Conservation (phyloP, 2,113 vertebrate species). For the Pithys albifrons region DNA sequence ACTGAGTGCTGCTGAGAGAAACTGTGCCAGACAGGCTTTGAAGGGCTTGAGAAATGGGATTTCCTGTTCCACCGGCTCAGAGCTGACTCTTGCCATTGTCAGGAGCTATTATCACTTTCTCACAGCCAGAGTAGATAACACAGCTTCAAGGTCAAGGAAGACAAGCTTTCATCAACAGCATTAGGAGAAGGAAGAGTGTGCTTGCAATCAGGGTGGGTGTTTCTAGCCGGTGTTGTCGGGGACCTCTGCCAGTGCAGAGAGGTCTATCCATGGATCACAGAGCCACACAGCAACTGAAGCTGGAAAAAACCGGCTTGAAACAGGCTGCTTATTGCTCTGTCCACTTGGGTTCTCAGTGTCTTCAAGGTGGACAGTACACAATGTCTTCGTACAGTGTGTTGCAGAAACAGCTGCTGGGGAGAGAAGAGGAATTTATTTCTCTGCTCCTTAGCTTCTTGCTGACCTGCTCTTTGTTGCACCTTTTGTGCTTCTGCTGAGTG, state of each 20-base stretch:
- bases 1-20: conserved; percentile 39
- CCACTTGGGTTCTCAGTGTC: not conserved
- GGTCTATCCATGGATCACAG: not conserved
- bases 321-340: not conserved
- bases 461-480: not conserved
- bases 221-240: not conserved
- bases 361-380: not conserved
- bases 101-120: conserved; percentile 46
- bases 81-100: conserved; percentile 55
- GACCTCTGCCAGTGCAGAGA: not conserved
- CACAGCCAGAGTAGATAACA: conserved; percentile 30
- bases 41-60: conserved; percentile 68
- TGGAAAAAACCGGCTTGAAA: not conserved
- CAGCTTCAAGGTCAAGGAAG: conserved; percentile 60
- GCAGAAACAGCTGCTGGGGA: not conserved
- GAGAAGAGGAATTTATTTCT: not conserved
- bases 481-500: not conserved
- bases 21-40: conserved; percentile 60
- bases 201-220: not conserved
- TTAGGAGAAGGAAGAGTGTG: not conserved
- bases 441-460: not conserved
- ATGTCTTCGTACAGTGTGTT: not conserved
- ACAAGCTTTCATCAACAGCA: not conserved
- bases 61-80: conserved; percentile 60
- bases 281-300: not conserved